Conservation (phyloP, 2,888 invertebrate genomes). For the Torymus auratus region DNA sequence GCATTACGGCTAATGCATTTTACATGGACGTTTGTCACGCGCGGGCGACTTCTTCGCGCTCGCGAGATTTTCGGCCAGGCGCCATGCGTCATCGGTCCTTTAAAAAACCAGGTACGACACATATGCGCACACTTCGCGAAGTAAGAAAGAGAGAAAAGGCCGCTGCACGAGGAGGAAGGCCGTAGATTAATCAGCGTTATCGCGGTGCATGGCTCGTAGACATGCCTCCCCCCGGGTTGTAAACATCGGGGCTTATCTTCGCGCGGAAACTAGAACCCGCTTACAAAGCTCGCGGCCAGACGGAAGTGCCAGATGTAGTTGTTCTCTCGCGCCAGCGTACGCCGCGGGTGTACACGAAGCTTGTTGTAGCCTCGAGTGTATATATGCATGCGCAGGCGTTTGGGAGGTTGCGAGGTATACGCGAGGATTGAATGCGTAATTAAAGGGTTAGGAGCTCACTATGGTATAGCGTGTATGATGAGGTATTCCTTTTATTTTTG, state of each 20-base stretch:
- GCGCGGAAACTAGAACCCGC: constrained; percentile 65
- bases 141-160: no score
- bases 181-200: constrained; percentile 64
- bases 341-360: background rate
- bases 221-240: constrained; percentile 65
- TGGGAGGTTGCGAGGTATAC: no score
- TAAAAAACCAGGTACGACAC: no score
- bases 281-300: constrained; percentile 11
- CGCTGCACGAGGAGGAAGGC: constrained; percentile 20
- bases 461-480: no score
- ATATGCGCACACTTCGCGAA: no score
- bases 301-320: constrained; percentile 15
- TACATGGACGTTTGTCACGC: no score
- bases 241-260: constrained; percentile 67
- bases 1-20: no score
- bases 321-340: background rate
- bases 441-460: no score
- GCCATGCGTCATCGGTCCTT: background rate
- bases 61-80: constrained; percentile 4
- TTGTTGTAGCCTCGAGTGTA: no score
- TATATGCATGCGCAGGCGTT: no score
- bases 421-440: no score
- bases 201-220: constrained; percentile 61
- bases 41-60: background rate
- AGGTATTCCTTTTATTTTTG: no score